Conservation (phyloP, 2,888 invertebrate genomes). For the Pycnomerus fuliginosus region DNA sequence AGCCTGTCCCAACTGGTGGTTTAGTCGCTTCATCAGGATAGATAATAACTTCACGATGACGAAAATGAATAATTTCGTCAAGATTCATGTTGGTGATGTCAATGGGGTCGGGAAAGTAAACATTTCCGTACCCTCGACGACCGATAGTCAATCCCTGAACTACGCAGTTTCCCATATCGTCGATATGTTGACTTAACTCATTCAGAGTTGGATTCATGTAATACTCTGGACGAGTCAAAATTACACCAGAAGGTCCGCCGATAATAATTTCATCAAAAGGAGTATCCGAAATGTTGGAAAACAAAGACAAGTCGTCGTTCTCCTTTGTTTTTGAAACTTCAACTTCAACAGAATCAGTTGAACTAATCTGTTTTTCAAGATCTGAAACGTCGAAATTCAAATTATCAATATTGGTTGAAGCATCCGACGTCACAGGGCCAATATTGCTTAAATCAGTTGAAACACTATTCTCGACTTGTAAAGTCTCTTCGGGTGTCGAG, state of each 20-base stretch:
- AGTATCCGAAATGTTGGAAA: too few species aligned
- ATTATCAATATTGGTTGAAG: too few species aligned
- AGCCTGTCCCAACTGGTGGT: constrained; percentile 79
- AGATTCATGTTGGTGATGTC: constrained; percentile 84
- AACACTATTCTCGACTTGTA: too few species aligned
- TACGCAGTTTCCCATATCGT: constrained; percentile 75
- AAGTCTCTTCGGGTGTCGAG: too few species aligned
- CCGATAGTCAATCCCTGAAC: constrained; percentile 89
- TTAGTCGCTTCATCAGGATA: constrained; percentile 90
- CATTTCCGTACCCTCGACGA: constrained; percentile 85
- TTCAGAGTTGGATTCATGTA: constrained; percentile 87
- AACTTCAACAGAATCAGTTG: too few species aligned
- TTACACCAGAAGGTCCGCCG: constrained; percentile 70
- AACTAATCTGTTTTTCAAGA: too few species aligned
- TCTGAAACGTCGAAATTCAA: too few species aligned
- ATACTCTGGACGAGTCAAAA: constrained; percentile 78
- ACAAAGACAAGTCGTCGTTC: too few species aligned
- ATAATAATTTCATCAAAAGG: too few species aligned
- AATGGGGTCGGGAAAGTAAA: constrained; percentile 79
- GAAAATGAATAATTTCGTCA: constrained; percentile 89
- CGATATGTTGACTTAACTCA: constrained; percentile 71
- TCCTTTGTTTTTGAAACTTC: too few species aligned
- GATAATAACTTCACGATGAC: constrained; percentile 91
- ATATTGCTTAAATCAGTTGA: too few species aligned
- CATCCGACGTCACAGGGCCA: too few species aligned